phyloP scores from a whole-genome alignment of 1,140 invertebrate genomes.

The Pogonomyrmex californicus region DNA sequence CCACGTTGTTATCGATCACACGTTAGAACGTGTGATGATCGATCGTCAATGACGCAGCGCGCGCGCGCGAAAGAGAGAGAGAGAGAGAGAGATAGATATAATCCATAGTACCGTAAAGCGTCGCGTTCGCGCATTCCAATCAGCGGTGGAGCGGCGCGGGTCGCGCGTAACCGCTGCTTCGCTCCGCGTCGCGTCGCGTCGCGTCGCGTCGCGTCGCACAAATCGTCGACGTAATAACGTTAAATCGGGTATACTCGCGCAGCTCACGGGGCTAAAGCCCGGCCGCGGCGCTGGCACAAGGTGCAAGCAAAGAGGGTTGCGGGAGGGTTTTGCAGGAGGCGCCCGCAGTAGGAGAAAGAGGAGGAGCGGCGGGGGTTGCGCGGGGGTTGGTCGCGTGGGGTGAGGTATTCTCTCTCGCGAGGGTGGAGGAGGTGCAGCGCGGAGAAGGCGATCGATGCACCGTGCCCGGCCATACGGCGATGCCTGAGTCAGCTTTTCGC shows the following conservation, averaged over 20 bases:
- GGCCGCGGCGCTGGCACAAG: conserved; percentile 61
- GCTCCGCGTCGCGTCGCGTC: conserved; percentile 32
- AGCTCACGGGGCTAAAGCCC: conserved; percentile 50
- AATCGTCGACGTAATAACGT: conserved; percentile 58
- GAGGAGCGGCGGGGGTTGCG: not conserved
- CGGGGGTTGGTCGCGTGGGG: conserved; percentile 14
- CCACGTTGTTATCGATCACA: conserved; percentile 36
- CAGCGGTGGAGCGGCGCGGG: conserved; percentile 20
- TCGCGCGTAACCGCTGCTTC: conserved; percentile 40
- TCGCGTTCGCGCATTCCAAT: conserved; percentile 56
- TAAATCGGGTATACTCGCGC: conserved; percentile 73
- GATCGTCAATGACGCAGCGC: conserved; percentile 30
- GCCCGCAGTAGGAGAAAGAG: conserved; percentile 1
- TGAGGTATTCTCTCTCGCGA: conserved; percentile 62
- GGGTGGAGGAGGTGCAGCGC: conserved; percentile 72
- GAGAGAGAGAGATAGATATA: not conserved
- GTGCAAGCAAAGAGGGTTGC: conserved; percentile 59
- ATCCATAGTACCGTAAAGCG: conserved; percentile 36
- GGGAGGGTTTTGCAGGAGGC: conserved; percentile 28
- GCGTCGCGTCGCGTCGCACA: conserved; percentile 38
- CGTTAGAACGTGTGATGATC: conserved; percentile 30
- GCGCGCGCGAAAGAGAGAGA: not conserved
- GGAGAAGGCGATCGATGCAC: conserved; percentile 81
- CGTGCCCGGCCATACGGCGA: conserved; percentile 74
- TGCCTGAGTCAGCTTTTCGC: conserved; percentile 78